Conservation (phyloP, 1,140 invertebrate genomes). For the Drosophila rhopaloa region DNA sequence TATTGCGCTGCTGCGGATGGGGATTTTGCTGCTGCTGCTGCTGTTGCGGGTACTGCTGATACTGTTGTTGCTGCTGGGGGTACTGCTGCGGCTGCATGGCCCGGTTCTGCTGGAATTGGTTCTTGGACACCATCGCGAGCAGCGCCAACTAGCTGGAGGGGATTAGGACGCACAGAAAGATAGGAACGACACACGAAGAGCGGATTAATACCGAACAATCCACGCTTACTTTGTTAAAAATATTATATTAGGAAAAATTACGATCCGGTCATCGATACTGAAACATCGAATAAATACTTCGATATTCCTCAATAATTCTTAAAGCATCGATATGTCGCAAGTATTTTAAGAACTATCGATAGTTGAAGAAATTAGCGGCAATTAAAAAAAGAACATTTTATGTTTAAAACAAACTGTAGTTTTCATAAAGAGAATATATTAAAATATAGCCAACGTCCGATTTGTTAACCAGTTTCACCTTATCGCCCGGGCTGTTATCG, state of each 20-base stretch:
- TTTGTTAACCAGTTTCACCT: not conserved
- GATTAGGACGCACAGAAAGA: not conserved
- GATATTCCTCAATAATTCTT: no score
- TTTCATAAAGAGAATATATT: no score
- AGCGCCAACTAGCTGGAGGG: not conserved
- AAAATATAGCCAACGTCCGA: no score
- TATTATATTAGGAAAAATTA: not conserved
- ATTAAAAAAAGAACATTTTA: no score
- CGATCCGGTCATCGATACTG: not conserved
- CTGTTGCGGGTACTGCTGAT: constrained; percentile 7
- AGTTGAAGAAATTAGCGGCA: no score
- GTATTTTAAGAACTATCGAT: no score
- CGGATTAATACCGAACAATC: not conserved
- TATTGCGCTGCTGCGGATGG: constrained; percentile 20
- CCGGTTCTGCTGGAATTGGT: constrained; percentile 54
- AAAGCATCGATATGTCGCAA: no score
- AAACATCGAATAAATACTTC: no score
- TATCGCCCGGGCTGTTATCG: constrained; percentile 8
- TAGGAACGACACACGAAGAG: not conserved
- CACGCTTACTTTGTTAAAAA: not conserved
- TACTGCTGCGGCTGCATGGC: constrained; percentile 44
- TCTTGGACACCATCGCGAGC: constrained; percentile 54
- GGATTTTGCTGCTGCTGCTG: constrained; percentile 13
- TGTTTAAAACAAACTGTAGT: no score
- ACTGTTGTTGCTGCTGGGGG: constrained; percentile 22